phyloP scores from a whole-genome alignment of 2,797 vertebrate genomes.

The Betta splendens region DNA sequence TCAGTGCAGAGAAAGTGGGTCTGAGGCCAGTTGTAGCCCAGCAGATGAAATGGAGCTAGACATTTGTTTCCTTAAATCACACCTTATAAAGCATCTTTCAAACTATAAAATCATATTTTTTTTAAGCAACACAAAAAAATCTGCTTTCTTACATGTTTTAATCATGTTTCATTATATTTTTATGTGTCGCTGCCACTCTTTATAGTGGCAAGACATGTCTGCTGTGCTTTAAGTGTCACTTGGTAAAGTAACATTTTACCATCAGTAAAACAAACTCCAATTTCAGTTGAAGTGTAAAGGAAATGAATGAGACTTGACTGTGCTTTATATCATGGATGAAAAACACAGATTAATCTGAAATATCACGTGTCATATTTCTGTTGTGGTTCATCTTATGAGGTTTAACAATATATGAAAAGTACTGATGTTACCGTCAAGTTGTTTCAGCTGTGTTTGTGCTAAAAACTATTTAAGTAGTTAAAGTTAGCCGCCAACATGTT shows the following conservation, averaged over 20 bases:
- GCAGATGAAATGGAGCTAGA: slow-evolving; percentile 48
- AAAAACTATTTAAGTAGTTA: slow-evolving; percentile 61
- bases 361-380: slow-evolving; percentile 48
- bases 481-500: slow-evolving; percentile 50
- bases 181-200: slow-evolving; percentile 52
- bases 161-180: slow-evolving; percentile 44
- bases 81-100: slow-evolving; percentile 51
- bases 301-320: slow-evolving; percentile 29
- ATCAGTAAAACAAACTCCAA: slow-evolving; percentile 28
- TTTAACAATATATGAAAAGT: slow-evolving; percentile 62
- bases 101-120: slow-evolving; percentile 56
- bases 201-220: slow-evolving; percentile 31
- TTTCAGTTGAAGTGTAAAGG: slow-evolving; percentile 42
- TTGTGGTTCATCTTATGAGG: slow-evolving; percentile 48
- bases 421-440: slow-evolving; percentile 58
- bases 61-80: slow-evolving; percentile 31
- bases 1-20: slow-evolving; percentile 63
- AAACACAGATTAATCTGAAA: slow-evolving; percentile 29
- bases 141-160: slow-evolving; percentile 42
- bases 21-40: slow-evolving; percentile 45
- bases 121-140: slow-evolving; percentile 41
- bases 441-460: slow-evolving; percentile 69
- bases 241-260: slow-evolving; percentile 44
- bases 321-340: slow-evolving; percentile 29
- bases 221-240: slow-evolving; percentile 56